A percentile compares a stretch with the other conserved stretches of the same genome.
phyloP scores from a whole-genome alignment of 2,888 invertebrate genomes.

The Napeogenes inachia region DNA sequence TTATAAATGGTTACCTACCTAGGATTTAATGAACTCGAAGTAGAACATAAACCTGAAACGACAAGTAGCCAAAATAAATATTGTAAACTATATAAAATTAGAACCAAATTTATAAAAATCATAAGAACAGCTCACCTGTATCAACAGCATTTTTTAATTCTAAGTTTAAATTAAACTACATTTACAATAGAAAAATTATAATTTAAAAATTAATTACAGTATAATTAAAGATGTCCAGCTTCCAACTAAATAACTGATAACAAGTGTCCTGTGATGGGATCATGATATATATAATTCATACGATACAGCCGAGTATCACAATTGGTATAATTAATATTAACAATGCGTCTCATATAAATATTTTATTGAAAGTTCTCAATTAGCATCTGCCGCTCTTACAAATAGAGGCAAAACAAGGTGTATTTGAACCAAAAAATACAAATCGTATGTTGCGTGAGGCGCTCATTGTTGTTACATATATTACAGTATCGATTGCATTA shows the following conservation, averaged over 20 bases:
- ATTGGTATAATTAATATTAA: conserved; percentile 39
- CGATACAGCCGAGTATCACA: conserved; percentile 47
- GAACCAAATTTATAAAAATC: background rate
- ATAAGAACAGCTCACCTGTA: conserved; percentile 40
- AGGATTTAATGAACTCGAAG: background rate
- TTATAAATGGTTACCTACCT: background rate
- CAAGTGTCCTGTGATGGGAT: conserved; percentile 39
- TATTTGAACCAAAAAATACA: conserved; percentile 40
- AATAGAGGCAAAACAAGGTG: conserved; percentile 48
- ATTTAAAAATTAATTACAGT: conserved; percentile 77
- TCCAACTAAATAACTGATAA: conserved; percentile 49
- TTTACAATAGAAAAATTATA: conserved; percentile 75
- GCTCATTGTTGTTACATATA: conserved; percentile 65
- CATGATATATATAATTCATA: conserved; percentile 31
- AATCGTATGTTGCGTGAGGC: conserved; percentile 57
- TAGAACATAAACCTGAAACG: background rate
- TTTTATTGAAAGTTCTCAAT: conserved; percentile 42
- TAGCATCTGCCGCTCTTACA: conserved; percentile 35
- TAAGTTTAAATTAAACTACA: conserved; percentile 50
- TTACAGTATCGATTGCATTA: conserved; percentile 68
- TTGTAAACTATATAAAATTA: background rate
- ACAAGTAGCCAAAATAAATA: too few relatives aligned
- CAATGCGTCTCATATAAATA: conserved; percentile 56
- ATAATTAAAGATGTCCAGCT: conserved; percentile 59
- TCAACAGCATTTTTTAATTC: conserved; percentile 16